Evolutionary conservation across 2,888 invertebrate genomes (phyloP).

Genomic region (Cryptops parisi): DNA sequence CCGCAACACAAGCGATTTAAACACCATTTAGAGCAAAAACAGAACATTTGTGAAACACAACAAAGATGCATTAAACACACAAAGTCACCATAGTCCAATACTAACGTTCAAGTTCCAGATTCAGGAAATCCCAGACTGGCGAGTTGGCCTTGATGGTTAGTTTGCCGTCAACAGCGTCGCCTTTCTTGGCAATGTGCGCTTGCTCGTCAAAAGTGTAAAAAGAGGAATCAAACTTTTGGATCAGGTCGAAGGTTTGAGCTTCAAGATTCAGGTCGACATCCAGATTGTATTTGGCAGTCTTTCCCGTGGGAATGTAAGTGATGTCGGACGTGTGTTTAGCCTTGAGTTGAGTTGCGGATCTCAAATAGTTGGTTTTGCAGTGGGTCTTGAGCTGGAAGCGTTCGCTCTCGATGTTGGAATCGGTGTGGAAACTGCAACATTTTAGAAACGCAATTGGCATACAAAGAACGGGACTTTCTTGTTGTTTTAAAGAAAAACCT

Average conservation of each 20-base stretch:
- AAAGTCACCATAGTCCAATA: background rate
- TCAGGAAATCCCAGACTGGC: slow-evolving; percentile 10
- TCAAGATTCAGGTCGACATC: background rate
- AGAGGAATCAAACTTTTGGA: background rate
- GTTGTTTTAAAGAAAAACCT: background rate
- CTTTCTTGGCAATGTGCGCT: background rate
- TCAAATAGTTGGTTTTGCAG: slow-evolving; percentile 2
- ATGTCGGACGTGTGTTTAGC: background rate
- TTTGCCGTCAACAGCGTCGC: background rate
- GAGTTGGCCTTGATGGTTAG: slow-evolving; percentile 12
- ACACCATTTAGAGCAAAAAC: too few relatives aligned
- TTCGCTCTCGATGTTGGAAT: background rate
- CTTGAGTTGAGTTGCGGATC: background rate
- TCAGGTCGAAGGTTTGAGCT: background rate
- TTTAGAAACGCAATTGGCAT: background rate
- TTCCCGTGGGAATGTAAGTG: background rate
- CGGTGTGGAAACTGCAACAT: slow-evolving; percentile 9
- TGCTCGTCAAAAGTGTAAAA: slow-evolving; percentile 7
- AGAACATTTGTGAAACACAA: too few relatives aligned
- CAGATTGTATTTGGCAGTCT: slow-evolving; percentile 5
- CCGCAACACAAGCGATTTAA: too few relatives aligned
- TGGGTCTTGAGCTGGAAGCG: background rate
- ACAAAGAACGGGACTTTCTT: background rate
- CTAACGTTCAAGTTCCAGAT: slow-evolving; percentile 14
- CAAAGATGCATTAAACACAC: background rate